Base-by-base conservation (phyloP, 2,888 invertebrate species). In the Dolomedes plantarius region DNA sequence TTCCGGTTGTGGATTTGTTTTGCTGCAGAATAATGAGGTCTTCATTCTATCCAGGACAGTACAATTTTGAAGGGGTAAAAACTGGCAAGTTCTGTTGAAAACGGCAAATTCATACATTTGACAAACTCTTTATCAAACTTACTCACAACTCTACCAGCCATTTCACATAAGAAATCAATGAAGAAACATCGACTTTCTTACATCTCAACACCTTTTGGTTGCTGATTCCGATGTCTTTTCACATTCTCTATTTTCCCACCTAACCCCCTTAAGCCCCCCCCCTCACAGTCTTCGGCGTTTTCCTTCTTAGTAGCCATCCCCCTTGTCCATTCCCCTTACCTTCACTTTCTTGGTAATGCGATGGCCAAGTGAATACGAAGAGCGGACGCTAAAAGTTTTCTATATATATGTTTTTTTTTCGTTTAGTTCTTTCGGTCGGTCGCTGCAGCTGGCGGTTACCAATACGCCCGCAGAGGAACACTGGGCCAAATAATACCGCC, bases 281-380 rank as follows among this genome's bases (percentile, higher is more conserved):
- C 56, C 19, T 56, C 32, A 19, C 72, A 72, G 56, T 56, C 56
- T 72, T 56, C 72, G 72, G 29, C 72, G 56, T 56, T 72, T 56
- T 32, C 27, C 31, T 28, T 29, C 65, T 65, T 29, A 62, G 62
- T 62, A 27, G 68, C 39, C 27, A 9, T 32, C 27, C 56, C 31
- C 39, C 68, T 23, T 23, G 16, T 23, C 56, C 56, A 29, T 32
- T 23, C 56, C 50, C 72, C 31, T 56, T 72, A 19, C 56, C 56
- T 32, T 46, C 19, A 28, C 50, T 31, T 56, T 50, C 71, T 78
- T 62, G 50, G 78, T 78, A 78, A 78, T 78, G 78, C 32, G 71
- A 71, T 78, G 64, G 71, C 71, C 78, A 78, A 78, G 78, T 78
- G 78, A 78, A 78, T 78, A 78, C 62, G 78, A 78, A 78, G 56